Base-by-base conservation (phyloP, 2,113 vertebrate genomes). In the Tupaia tana region DNA sequence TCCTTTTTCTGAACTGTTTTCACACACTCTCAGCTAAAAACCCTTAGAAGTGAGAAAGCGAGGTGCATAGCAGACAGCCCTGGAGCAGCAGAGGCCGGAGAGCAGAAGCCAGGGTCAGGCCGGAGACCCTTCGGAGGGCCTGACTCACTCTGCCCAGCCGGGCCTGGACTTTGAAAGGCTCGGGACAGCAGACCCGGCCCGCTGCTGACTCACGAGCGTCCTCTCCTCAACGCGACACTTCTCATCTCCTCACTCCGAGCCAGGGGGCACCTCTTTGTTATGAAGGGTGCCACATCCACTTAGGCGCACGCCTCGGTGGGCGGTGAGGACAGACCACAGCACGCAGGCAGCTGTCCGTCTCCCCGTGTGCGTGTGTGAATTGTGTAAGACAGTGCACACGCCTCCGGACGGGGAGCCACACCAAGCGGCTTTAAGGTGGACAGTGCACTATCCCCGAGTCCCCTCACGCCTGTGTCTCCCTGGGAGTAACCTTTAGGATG, bases 1-100 rank as follows among this genome's bases (percentile, higher is more conserved):
- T 93, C 90, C 95, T 97, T 97, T 97, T 97, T 96, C 95, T 97
- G 97, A 97, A 97, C 94, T 97, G 93, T 97, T 97, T 98, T 98
- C 98, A 98, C 97, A 97, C 95, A 78, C 96, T 97, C 93, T 85
- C 78, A 95, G 98, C 88, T 95, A 89, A 97, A 97, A 97, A 84
- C 63, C 89, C 96, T 98, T 96, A 96, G 97, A 95, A 98, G 97
- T 95, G 88, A 98, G 97, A 95, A 94, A 96, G 96, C 93, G 93
- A 97, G 94, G 94, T 86, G 77, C 91, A 25, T 85, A 91, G 94
- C 95, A 97, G 96, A 91, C 88, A 84, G 92, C 89, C 96, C 95
- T 20, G 96, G 91, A 96, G 96, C 97, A 96, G 94, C 95, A 97
- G 91, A 95, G 70, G 86, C 97, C 58, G 19, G 93, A 92, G 92